Conservation (phyloP, 2,888 invertebrate species). For the Catocala nupta region DNA sequence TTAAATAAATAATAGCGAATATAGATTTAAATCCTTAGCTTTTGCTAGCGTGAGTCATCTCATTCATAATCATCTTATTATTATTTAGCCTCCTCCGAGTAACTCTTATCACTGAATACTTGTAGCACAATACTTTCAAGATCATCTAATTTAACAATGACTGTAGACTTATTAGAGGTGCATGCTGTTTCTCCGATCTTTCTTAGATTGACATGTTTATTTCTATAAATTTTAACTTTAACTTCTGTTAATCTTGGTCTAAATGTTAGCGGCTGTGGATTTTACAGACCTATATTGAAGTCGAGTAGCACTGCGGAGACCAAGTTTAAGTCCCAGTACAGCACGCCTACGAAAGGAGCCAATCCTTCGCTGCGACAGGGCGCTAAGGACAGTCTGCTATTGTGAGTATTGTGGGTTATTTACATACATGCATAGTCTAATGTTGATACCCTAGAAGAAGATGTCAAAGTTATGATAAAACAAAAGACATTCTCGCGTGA, state of each 20-base stretch:
- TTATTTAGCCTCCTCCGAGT: constrained; percentile 51
- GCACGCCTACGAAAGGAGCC: constrained; percentile 89
- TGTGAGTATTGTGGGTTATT: constrained; percentile 87
- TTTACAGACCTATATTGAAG: constrained; percentile 79
- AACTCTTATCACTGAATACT: constrained; percentile 40
- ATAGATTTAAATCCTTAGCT: constrained; percentile 33
- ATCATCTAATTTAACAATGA: neutral
- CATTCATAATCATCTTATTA: constrained; percentile 51
- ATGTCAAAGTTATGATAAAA: neutral
- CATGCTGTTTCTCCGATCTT: constrained; percentile 29
- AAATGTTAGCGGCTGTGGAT: constrained; percentile 23
- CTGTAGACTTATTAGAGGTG: constrained; percentile 27
- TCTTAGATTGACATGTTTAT: constrained; percentile 7
- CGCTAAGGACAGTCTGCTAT: constrained; percentile 91
- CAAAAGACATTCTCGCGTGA: no score
- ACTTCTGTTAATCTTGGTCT: neutral
- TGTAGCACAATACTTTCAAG: constrained; percentile 40
- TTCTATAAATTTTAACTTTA: no score
- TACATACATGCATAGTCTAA: no score
- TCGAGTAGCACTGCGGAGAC: constrained; percentile 77
- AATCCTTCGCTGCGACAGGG: constrained; percentile 92
- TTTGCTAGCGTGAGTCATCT: constrained; percentile 34
- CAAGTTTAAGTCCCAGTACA: constrained; percentile 88
- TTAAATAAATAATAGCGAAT: constrained; percentile 8
- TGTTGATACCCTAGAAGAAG: neutral